Evolutionary conservation across 2,797 vertebrate species (phyloP).

Genomic region (Enteromius paludinosus): DNA sequence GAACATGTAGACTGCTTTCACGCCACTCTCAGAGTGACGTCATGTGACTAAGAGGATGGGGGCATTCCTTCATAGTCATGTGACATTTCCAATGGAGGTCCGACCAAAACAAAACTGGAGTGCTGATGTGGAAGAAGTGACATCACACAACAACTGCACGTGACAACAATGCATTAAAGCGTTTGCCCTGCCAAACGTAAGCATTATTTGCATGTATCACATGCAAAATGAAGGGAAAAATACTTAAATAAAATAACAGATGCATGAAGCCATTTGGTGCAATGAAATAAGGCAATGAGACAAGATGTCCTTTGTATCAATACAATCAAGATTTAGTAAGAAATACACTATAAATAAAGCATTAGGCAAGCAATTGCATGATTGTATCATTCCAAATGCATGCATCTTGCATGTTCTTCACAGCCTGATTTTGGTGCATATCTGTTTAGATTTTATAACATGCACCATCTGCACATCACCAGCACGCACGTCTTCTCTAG

Average conservation of each 20-base stretch:
- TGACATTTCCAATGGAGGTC: slow-evolving; percentile 38
- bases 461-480: slow-evolving; percentile 6
- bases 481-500: not conserved
- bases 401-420: not conserved
- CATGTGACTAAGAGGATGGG: slow-evolving; percentile 21
- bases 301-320: not conserved
- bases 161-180: not conserved
- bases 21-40: slow-evolving; percentile 7
- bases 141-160: slow-evolving; percentile 39
- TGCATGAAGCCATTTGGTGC: not conserved
- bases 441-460: not conserved
- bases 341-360: not conserved
- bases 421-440: slow-evolving; percentile 15
- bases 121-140: slow-evolving; percentile 49
- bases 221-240: not conserved
- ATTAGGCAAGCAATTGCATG: not conserved
- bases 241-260: not conserved
- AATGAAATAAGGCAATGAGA: not conserved
- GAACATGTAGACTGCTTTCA: not conserved
- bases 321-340: not conserved
- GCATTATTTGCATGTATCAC: not conserved
- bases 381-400: not conserved
- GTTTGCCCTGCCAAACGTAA: not conserved
- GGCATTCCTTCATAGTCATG: slow-evolving; percentile 27
- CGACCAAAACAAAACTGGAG: slow-evolving; percentile 54